These are phyloP conservation scores for Drosophila rhopaloa DNA, from an alignment of 1,140 invertebrate species.

Conservation along the genomic window DNA sequence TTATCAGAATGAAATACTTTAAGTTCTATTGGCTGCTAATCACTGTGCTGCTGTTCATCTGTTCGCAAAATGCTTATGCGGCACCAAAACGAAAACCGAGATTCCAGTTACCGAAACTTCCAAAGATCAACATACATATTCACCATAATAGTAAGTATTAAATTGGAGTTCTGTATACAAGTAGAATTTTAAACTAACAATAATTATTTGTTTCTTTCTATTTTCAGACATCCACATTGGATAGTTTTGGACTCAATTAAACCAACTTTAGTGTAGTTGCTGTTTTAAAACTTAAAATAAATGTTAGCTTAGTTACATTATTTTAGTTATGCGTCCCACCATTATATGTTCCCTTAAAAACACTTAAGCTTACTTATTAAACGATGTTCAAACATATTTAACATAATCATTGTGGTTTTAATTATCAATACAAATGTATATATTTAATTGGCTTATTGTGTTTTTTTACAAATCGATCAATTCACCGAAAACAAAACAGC, in stretches of 20 bases:
- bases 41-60: conserved; percentile 24
- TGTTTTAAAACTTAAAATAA: neutral
- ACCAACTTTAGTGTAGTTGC: neutral
- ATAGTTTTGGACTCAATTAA: neutral
- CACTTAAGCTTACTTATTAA: neutral
- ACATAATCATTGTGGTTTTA: neutral
- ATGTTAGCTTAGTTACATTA: neutral
- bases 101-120: neutral
- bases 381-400: neutral
- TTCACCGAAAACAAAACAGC: too few species aligned
- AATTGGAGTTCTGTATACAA: neutral
- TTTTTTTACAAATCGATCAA: neutral
- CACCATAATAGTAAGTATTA: conserved; percentile 69
- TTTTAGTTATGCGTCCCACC: neutral
- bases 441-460: neutral
- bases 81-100: conserved; percentile 46
- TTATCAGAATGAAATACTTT: conserved; percentile 61
- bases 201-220: neutral
- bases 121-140: conserved; percentile 62
- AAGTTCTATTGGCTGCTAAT: conserved; percentile 45
- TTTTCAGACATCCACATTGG: conserved; percentile 65
- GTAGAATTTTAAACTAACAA: neutral
- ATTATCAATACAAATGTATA: neutral
- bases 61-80: conserved; percentile 20
- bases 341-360: neutral